Base-by-base conservation (phyloP, 2,113 vertebrate genomes). In the Emydura subglobosa region DNA sequence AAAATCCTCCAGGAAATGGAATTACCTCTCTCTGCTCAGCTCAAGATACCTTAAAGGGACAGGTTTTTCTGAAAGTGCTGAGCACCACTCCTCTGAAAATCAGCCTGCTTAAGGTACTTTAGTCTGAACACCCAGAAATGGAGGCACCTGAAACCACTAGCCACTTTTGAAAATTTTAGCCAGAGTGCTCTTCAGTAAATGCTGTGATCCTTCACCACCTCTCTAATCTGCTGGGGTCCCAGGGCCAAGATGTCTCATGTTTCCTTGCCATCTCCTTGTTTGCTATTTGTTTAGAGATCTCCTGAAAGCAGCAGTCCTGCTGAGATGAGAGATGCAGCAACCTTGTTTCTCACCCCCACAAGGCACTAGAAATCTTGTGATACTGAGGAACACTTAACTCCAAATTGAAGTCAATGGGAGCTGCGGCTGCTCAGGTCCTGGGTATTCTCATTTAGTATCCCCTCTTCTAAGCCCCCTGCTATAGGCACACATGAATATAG, bases 381-480 rank as follows among this genome's bases (percentile, higher is more conserved):
- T 6, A 29, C 19, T 7, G 2, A 83, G 10, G 47, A 82, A 34
- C 1, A 0, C 21, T 50, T 80, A 14, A 84, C 59, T 17, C 53
- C 31, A 39, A 21, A 76, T 1, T 44, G 54, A 34, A 51, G 5
- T 1, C 55, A 88, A 10, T 0, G 0, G 3, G 1, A 65, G 10
- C 22, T 55, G 39, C 6, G 42, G 10, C 42, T 4, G 11, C 29
- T 76, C 10, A 14, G 79, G 51, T 5, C 13, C 7, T 5, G 29
- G 27, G 4, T 1, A 12, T 2, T 4, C 3, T 47, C 65, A 51
- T 3, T 5, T 14, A 76, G 79, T 6, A 50, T 22, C 10, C 8
- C 10, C 5, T 76, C 7, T 5, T 80, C 47, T 49, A 87, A 21
- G 5, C 3, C 12, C 42, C 31, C 22, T 22, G 39, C 22, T 6